Conservation (phyloP, 1,140 invertebrate genomes). For the Ptiloglossa arizonensis region DNA sequence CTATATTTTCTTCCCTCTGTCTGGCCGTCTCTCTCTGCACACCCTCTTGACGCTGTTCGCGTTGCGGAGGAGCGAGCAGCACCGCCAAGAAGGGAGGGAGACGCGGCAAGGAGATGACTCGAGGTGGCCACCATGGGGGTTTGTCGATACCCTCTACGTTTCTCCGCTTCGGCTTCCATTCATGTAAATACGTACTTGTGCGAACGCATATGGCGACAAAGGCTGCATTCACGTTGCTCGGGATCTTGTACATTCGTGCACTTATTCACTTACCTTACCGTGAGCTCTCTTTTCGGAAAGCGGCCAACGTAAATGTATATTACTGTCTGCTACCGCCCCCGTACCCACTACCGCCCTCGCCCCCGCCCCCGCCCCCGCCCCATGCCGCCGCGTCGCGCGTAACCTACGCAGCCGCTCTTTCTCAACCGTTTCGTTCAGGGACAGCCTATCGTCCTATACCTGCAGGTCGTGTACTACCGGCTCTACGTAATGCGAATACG, state of each 20-base stretch:
- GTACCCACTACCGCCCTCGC: no score
- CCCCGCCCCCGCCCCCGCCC: no score
- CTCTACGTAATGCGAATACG: no score
- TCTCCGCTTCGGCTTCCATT: slow-evolving; percentile 34
- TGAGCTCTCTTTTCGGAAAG: slow-evolving; percentile 33
- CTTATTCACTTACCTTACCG: slow-evolving; percentile 28
- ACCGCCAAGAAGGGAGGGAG: slow-evolving; percentile 53
- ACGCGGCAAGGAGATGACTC: slow-evolving; percentile 42
- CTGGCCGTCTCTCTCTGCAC: slow-evolving; percentile 21
- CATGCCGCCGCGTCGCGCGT: neutral
- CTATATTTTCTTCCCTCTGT: slow-evolving; percentile 40
- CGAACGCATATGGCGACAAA: slow-evolving; percentile 25
- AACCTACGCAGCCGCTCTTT: neutral
- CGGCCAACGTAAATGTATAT: slow-evolving; percentile 47
- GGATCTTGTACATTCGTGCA: slow-evolving; percentile 30
- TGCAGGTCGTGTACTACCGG: no score
- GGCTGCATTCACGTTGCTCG: neutral
- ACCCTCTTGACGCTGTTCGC: slow-evolving; percentile 30
- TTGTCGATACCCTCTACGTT: slow-evolving; percentile 59
- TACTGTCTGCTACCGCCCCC: neutral
- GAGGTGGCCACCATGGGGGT: slow-evolving; percentile 29
- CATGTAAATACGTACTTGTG: slow-evolving; percentile 37
- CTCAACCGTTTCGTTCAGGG: no score
- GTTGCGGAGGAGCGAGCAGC: slow-evolving; percentile 43
- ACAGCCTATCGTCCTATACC: no score